A percentile compares a stretch with the other conserved stretches of the same genome.
These are phyloP conservation scores for Rhopilema esculentum DNA, from an alignment of 30 jellyfish, hydroid and myxozoan genomes.

Conservation along the genomic window DNA sequence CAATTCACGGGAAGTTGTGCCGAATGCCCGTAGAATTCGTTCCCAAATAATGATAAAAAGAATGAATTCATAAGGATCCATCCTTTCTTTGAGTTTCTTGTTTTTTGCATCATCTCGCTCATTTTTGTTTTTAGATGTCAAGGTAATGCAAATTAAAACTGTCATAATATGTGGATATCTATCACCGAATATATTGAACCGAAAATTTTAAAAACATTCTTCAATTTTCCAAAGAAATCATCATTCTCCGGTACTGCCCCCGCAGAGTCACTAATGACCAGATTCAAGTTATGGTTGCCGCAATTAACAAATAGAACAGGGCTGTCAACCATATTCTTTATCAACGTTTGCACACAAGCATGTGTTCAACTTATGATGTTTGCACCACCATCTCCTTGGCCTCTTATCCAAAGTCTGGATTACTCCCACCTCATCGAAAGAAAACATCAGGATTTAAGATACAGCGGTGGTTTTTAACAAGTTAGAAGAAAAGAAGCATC, in stretches of 20 bases:
- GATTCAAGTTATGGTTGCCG: constrained; percentile 32
- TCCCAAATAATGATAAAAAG: constrained; percentile 31
- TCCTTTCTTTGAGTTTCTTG: too few species aligned
- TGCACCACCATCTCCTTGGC: constrained; percentile 45
- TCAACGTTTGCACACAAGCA: constrained; percentile 47
- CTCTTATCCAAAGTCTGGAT: too few species aligned
- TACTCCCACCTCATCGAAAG: too few species aligned
- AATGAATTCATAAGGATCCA: too few species aligned
- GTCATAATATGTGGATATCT: too few species aligned
- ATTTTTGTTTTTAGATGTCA: too few species aligned
- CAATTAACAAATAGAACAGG: constrained; percentile 40
- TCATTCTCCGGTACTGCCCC: constrained; percentile 41
- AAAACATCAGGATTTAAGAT: too few species aligned
- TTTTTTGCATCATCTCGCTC: too few species aligned
- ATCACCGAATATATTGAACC: too few species aligned
- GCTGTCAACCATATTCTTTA: constrained; percentile 41
- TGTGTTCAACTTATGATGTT: constrained; percentile 33
- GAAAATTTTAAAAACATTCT: constrained; percentile 14
- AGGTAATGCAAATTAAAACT: too few species aligned
- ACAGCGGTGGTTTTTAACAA: too few species aligned
- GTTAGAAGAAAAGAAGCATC: too few species aligned
- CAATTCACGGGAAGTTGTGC: not conserved
- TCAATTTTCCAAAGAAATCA: constrained; percentile 40
- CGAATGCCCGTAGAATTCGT: constrained; percentile 34
- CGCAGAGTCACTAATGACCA: constrained; percentile 20